phyloP scores from a whole-genome alignment of 2,113 vertebrate species.

The Fulmarus glacialis region DNA sequence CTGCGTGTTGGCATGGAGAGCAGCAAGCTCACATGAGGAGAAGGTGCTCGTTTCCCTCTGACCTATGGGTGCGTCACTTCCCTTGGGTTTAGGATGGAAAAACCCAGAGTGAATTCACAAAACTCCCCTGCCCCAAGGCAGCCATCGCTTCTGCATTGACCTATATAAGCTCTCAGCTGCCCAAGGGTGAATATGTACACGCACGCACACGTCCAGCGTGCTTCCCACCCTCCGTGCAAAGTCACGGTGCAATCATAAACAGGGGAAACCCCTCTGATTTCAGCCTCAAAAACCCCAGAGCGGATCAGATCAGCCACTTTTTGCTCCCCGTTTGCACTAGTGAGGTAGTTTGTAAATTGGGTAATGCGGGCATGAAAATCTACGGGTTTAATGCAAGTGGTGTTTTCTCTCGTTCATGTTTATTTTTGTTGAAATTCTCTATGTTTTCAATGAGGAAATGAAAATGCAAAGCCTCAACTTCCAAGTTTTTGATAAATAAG shows the following conservation, averaged over 20 bases:
- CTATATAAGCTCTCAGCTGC: neutral
- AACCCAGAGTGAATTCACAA: neutral
- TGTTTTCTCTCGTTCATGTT: neutral
- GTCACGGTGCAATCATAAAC: fast-evolving
- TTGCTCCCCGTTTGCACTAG: fast-evolving
- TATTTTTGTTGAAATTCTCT: neutral
- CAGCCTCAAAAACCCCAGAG: neutral
- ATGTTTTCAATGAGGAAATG: neutral
- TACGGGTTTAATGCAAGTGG: neutral
- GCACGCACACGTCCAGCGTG: fast-evolving
- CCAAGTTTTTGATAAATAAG: neutral
- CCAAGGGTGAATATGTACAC: fast-evolving
- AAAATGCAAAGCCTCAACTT: neutral
- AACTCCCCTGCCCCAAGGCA: neutral
- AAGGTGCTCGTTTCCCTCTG: neutral
- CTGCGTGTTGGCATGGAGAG: neutral
- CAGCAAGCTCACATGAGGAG: neutral
- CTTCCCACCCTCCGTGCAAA: neutral
- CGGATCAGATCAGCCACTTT: neutral
- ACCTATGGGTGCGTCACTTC: fast-evolving
- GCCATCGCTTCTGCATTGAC: fast-evolving
- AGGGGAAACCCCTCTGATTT: neutral
- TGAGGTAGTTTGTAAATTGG: neutral
- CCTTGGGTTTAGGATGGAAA: neutral
- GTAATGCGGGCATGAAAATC: neutral